Conservation (phyloP, 2,113 vertebrate species). For the Hucho hucho region DNA sequence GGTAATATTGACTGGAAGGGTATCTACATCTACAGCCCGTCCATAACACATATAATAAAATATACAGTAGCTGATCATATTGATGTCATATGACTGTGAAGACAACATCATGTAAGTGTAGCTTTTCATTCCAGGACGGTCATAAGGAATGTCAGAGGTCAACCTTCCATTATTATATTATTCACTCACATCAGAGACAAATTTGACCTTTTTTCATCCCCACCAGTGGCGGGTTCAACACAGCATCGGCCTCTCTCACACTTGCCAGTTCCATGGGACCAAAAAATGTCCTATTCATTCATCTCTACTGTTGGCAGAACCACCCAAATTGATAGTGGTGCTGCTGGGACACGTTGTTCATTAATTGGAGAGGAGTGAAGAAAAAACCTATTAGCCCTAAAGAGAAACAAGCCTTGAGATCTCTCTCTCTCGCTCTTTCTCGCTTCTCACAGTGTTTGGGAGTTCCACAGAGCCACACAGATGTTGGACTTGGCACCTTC, state of each 20-base stretch:
- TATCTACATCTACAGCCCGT: not conserved
- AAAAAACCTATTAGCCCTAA: not conserved
- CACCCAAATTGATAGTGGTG: not conserved
- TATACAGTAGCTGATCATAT: not conserved
- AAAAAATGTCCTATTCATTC: not conserved
- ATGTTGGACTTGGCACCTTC: slow-evolving; percentile 80
- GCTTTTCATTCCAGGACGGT: too few species aligned
- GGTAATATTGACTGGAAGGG: too few species aligned
- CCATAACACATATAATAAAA: not conserved
- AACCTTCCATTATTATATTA: too few species aligned
- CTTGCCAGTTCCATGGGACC: not conserved
- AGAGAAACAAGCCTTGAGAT: not conserved
- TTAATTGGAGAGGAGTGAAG: slow-evolving; percentile 59
- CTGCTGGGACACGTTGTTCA: slow-evolving; percentile 61
- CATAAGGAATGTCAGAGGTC: too few species aligned
- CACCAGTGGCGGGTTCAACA: not conserved
- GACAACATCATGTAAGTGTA: too few species aligned
- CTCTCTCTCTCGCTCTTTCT: slow-evolving; percentile 3
- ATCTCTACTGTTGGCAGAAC: slow-evolving; percentile 36
- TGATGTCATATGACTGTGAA: too few species aligned
- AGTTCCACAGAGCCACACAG: slow-evolving; percentile 63
- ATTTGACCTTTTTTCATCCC: not conserved
- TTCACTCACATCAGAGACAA: not conserved
- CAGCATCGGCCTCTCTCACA: not conserved
- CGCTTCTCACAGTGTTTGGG: not conserved